Evolutionary conservation across 2,113 vertebrate genomes (phyloP), one percentile per base, ranked within the genome.

Genomic region (Protobothrops mucrosquamatus): DNA sequence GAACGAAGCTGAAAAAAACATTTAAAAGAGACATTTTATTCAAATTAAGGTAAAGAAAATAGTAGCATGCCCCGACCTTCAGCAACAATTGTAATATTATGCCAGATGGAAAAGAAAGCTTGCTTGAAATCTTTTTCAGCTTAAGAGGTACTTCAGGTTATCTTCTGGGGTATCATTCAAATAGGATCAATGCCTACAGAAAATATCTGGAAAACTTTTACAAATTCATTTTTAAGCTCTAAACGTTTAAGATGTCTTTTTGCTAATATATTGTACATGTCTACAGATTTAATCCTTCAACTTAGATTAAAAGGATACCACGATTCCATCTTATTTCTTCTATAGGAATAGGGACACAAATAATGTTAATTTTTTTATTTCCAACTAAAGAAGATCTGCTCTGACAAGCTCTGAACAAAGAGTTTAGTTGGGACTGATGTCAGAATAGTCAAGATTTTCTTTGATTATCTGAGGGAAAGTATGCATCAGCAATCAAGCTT

Each of bases 1-100:
- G 98, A 98, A 24, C 99, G 99, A 48, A 99, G 96, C 99, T 99
- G 96, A 23, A 93, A 95, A 39, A 87, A 93, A 85, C 46, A 89
- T 81, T 81, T 64, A 14, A 39, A 64, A 93, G n/a, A 89, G 26
- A 64, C 29, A 56, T 56, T 57, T n/a, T n/a, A 89, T 48, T 54
- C 14, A 93, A 86, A 59, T n/a, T 34, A 14, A 85, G 29, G 39
- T 59, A 52, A 11, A 93, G 56, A 15, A 26, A 23, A 14, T 1
- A 87, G 55, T 14, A 81, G 18, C 23, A 34, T 61, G 11, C 39
- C 26, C 9, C 56, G 15, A 24, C 54, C 34, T 61, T 22, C 24
- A 74, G 55, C 3, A 88, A 23, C 9, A 7, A 43, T 2, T 29
- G 12, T 61, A 23, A 52, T 56, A n/a, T 43, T 23, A 85, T 85